Evolutionary conservation across 2,113 vertebrate genomes (phyloP).

Genomic region (Tachuris rubrigastra): DNA sequence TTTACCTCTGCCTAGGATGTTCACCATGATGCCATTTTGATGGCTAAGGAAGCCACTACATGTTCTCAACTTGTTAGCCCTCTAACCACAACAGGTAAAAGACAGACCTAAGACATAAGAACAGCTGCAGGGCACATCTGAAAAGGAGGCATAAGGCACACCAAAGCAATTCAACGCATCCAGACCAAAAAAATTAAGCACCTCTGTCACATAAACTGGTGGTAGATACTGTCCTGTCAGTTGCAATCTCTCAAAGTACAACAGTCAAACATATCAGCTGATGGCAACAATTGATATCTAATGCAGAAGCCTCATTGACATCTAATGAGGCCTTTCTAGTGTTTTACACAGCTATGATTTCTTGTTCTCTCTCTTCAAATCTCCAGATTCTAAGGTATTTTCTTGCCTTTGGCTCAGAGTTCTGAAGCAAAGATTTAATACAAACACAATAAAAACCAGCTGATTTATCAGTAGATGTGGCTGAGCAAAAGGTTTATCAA

Average conservation of each 20-base stretch:
- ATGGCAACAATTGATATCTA: not conserved
- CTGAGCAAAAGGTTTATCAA: conserved; percentile 6
- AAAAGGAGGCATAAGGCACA: not conserved
- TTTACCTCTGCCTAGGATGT: not conserved
- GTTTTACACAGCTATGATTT: not conserved
- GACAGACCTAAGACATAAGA: not conserved
- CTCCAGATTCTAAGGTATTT: not conserved
- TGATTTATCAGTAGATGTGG: not conserved
- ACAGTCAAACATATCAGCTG: not conserved
- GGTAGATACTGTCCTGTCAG: not conserved
- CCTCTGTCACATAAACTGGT: not conserved
- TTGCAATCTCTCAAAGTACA: not conserved
- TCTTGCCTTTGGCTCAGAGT: not conserved
- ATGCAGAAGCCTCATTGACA: not conserved
- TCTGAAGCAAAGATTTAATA: conserved; percentile 15
- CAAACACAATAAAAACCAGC: not conserved
- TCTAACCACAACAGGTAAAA: not conserved
- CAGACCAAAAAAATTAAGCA: not conserved
- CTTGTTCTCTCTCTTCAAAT: not conserved
- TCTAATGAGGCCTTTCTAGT: conserved; percentile 5
- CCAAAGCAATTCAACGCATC: not conserved
- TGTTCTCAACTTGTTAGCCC: not conserved
- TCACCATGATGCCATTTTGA: not conserved
- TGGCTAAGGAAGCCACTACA: not conserved
- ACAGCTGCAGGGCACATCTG: not conserved